Evolutionary conservation across 2,113 vertebrate species (phyloP).

Genomic region (Aix galericulata): DNA sequence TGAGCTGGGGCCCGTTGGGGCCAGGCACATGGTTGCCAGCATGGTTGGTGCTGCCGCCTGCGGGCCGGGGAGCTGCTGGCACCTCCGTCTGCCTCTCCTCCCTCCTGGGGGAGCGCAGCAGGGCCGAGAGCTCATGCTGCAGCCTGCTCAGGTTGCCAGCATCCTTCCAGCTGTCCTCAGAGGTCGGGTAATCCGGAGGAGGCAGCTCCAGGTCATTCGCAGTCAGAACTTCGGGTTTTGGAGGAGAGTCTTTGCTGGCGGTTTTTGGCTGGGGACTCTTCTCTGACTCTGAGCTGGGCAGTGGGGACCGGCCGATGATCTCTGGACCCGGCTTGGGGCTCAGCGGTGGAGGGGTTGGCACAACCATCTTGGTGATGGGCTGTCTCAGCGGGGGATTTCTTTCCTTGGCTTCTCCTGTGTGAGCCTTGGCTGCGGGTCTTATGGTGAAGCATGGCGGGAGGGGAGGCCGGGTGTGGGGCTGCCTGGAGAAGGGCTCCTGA

Average conservation of each 20-base stretch:
- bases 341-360: background rate
- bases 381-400: background rate
- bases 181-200: slow-evolving; percentile 13
- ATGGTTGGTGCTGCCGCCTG: rapidly evolving
- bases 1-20: background rate
- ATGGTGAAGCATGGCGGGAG: slow-evolving; percentile 70
- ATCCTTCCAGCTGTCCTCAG: slow-evolving; percentile 68
- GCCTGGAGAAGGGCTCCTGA: slow-evolving; percentile 1
- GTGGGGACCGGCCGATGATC: background rate
- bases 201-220: slow-evolving; percentile 39
- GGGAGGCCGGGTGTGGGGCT: slow-evolving; percentile 45
- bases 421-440: slow-evolving; percentile 15
- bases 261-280: background rate
- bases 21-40: background rate
- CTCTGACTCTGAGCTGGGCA: background rate
- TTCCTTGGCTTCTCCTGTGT: background rate
- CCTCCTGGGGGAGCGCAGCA: slow-evolving; percentile 61
- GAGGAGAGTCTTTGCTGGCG: background rate
- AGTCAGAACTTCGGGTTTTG: background rate
- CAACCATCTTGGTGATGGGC: background rate
- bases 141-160: slow-evolving; percentile 70
- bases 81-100: slow-evolving; percentile 14
- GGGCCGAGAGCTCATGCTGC: slow-evolving; percentile 69
- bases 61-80: rapidly evolving
- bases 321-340: background rate